phyloP scores from a whole-genome alignment of 2,888 invertebrate genomes.

The Arrhopalites spinosus region DNA sequence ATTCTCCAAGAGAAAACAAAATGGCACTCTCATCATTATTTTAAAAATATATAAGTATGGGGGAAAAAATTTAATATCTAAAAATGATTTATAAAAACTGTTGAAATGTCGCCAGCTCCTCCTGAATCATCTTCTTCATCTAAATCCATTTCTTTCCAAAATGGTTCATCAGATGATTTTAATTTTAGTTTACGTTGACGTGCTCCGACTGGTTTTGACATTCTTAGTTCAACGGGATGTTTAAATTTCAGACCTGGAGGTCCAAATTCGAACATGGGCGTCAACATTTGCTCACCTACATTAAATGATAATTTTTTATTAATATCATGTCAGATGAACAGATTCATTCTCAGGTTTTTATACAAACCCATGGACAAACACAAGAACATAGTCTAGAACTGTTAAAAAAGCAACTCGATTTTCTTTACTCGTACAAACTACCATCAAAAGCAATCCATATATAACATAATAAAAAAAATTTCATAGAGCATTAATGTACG shows the following conservation, averaged over 20 bases:
- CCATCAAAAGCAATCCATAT: no score
- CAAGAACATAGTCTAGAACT: not conserved
- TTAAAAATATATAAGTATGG: not conserved
- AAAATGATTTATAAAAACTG: conserved; percentile 20
- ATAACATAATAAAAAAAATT: no score
- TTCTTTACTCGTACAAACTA: no score
- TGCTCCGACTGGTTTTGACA: conserved; percentile 21
- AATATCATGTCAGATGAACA: not conserved
- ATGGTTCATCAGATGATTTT: conserved; percentile 23
- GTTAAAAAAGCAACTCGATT: not conserved
- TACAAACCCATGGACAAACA: no score
- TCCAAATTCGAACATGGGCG: conserved; percentile 24
- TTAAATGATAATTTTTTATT: not conserved
- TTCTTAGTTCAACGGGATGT: conserved; percentile 17
- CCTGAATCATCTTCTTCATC: not conserved
- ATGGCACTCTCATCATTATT: conserved; percentile 10
- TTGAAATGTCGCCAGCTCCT: conserved; percentile 3
- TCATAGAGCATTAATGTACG: no score
- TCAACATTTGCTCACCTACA: conserved; percentile 31
- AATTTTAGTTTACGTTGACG: conserved; percentile 19
- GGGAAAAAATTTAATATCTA: not conserved
- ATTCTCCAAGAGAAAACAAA: conserved; percentile 4
- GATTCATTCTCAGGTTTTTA: no score
- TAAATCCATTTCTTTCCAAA: conserved; percentile 26
- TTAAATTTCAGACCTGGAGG: conserved; percentile 21